Evolutionary conservation across 2,888 invertebrate species (phyloP).

Genomic region (Listrodromus nycthemerus): DNA sequence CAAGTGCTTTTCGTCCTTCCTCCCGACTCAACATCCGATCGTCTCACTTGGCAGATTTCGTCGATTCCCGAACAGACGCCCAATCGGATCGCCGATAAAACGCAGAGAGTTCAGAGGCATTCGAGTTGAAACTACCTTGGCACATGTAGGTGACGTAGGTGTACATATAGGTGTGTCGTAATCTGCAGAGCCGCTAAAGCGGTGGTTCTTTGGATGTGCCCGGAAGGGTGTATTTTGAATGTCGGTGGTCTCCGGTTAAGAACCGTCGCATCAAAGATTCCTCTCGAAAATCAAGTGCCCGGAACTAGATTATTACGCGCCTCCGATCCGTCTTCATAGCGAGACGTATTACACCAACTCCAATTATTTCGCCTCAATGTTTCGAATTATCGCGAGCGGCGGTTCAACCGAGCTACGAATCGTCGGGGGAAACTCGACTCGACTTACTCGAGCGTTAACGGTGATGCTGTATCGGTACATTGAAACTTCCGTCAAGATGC

Average conservation of each 20-base stretch:
- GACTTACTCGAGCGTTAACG: too few relatives aligned
- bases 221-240: too few relatives aligned
- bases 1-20: slow-evolving; percentile 9
- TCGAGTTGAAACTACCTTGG: slow-evolving; percentile 2
- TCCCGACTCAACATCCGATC: slow-evolving; percentile 33
- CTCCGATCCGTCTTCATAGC: background rate
- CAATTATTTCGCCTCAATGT: background rate
- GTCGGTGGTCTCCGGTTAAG: too few relatives aligned
- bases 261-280: too few relatives aligned
- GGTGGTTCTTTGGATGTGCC: too few relatives aligned
- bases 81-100: slow-evolving; percentile 36
- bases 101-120: background rate
- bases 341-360: background rate
- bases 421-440: too few relatives aligned
- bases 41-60: slow-evolving; percentile 35
- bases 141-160: background rate
- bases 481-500: too few relatives aligned
- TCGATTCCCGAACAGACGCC: slow-evolving; percentile 28
- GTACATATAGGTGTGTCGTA: background rate
- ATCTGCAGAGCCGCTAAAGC: slow-evolving; percentile 4
- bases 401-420: too few relatives aligned
- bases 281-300: slow-evolving; percentile 13
- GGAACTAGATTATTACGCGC: slow-evolving; percentile 21
- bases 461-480: too few relatives aligned
- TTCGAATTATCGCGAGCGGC: background rate